These are phyloP conservation scores for Seriola rivoliana DNA, from an alignment of 2,113 vertebrate genomes.

Conservation along the genomic window DNA sequence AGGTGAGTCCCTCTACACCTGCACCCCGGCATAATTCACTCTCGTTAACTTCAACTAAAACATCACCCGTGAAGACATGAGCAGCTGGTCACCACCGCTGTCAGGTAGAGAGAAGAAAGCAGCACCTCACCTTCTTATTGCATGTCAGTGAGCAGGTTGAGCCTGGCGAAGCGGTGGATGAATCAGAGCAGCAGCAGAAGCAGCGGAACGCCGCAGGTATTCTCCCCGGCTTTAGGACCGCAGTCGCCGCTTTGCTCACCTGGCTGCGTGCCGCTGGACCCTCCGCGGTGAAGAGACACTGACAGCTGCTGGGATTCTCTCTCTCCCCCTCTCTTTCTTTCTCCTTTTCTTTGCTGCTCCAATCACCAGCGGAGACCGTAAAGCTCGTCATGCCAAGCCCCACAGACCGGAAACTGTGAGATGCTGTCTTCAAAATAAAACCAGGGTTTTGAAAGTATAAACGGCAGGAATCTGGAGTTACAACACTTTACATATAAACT, in stretches of 20 bases:
- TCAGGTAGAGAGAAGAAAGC: no score
- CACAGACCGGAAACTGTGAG: not conserved
- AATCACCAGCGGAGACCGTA: not conserved
- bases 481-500: not conserved
- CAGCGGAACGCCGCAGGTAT: not conserved
- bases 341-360: not conserved
- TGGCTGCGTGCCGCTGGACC: constrained; percentile 12
- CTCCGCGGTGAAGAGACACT: constrained; percentile 2
- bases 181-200: not conserved
- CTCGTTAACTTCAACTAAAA: not conserved
- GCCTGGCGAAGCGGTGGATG: not conserved
- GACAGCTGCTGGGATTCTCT: not conserved
- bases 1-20: not conserved
- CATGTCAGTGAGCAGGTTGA: not conserved
- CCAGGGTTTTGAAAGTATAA: not conserved
- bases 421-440: constrained; percentile 29
- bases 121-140: not conserved
- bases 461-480: not conserved
- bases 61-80: not conserved
- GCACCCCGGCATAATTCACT: not conserved
- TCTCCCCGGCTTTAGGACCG: not conserved
- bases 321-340: not conserved
- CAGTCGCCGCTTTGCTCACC: constrained; percentile 22
- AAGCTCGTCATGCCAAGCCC: not conserved
- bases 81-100: not conserved